Base-by-base conservation (phyloP, 2,797 vertebrate genomes). In the Tapirus indicus region DNA sequence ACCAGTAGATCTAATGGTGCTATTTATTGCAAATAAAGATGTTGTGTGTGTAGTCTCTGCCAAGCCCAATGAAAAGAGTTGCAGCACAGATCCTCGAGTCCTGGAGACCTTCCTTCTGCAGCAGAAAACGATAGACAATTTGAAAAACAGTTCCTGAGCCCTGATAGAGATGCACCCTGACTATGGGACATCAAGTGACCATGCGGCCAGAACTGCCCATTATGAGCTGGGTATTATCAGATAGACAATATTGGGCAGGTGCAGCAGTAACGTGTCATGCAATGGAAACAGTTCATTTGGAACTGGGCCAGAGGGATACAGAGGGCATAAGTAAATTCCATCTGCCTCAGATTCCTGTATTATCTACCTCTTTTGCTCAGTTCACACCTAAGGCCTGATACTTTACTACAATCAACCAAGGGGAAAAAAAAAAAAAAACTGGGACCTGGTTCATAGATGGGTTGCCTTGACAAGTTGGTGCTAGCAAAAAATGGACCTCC, bases 21-120 rank as follows among this genome's bases (percentile, higher is more conserved):
- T 71, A 25, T 82, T 60, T 74, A 60, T 64, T 93, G 14, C 64
- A n/a, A 92, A 94, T 87, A 49, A 95, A 92, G 64, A 66, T 89
- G n/a, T 62, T 89, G n/a, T 62, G 7, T 66, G 38, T 49, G 14
- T n/a, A 71, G 44, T 54, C 44, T 79, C 79, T 78, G 21, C 29
- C 20, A 27, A 72, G 49, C 5, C 2, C 71, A 72, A 35, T n/a
- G 56, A 54, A 18, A 38, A 56, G 17, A 93, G 32, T 23, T 47
- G 5, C 4, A 49, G 58, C 20, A 44, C 25, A 89, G 23, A 78
- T 49, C 32, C 56, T 72, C 23, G n/a, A 66, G 16, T 38, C 52
- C 88, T 64, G 52, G 85, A 91, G 17, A 60, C 18, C 74, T 88
- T 58, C 66, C 17, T 82, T 88, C 78, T 69, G 21, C 25, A 74